phyloP scores from a whole-genome alignment of 2,113 vertebrate genomes.

The Sinocyclocheilus anshuiensis region DNA sequence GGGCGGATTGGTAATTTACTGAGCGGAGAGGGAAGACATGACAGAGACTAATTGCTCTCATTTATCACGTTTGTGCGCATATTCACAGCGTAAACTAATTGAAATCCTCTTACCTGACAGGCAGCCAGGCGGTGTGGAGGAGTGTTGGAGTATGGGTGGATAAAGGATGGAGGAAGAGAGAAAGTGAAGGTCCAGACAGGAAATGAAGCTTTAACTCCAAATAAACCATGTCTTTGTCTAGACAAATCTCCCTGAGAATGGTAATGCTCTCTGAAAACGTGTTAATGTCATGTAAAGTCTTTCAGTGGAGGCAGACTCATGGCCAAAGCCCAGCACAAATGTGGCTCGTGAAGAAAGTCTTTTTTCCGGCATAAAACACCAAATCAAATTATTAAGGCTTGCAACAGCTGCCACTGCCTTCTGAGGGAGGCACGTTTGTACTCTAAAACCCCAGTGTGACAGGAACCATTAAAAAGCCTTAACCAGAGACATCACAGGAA shows the following conservation, averaged over 20 bases:
- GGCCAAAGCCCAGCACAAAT: constrained; percentile 71
- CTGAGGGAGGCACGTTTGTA: constrained; percentile 65
- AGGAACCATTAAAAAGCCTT: constrained; percentile 72
- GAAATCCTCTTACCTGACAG: constrained; percentile 80
- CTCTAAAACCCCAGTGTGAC: constrained; percentile 75
- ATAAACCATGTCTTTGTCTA: constrained; percentile 82
- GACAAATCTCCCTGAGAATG: constrained; percentile 80
- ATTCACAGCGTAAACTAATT: constrained; percentile 79
- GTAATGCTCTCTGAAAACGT: constrained; percentile 80
- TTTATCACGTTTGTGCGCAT: constrained; percentile 79
- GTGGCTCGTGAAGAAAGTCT: constrained; percentile 73
- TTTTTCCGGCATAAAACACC: constrained; percentile 78
- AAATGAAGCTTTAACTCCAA: constrained; percentile 82
- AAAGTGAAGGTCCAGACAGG: constrained; percentile 71
- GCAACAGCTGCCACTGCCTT: constrained; percentile 75
- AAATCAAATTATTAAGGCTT: constrained; percentile 78
- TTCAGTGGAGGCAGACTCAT: constrained; percentile 66
- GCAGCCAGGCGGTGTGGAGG: constrained; percentile 70
- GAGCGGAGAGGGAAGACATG: constrained; percentile 74
- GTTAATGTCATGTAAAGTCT: constrained; percentile 83
- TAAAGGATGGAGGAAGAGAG: constrained; percentile 46
- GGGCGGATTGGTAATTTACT: constrained; percentile 70
- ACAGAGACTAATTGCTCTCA: constrained; percentile 85
- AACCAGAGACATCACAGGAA: constrained; percentile 60
- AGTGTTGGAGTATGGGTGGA: constrained; percentile 58